Evolutionary conservation across 1,140 invertebrate genomes (phyloP), one percentile per base, ranked within the genome.

Genomic region (Mercenaria mercenaria): DNA sequence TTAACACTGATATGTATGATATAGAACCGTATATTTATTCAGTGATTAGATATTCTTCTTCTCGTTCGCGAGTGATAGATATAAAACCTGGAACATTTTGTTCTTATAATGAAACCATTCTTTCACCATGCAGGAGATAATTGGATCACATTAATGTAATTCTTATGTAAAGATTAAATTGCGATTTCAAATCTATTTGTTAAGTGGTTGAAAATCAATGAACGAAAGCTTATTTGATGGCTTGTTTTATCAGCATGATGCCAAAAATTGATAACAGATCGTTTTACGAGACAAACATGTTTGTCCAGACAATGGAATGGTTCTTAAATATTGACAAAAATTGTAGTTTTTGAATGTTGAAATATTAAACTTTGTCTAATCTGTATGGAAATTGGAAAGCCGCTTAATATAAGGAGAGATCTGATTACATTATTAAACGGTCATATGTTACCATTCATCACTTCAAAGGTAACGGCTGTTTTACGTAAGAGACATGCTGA

Each of bases 231-330:
- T 56, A 32, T 59, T 81, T 81, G 18, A 59, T 59, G 11, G 34
- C 26, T 43, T 43, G 23, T 41, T 67, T 82, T 52, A 82, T 82
- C 80, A 13, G 3, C 34, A 8, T 82, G 59, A 82, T 82, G 80
- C 80, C 56, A 43, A 32, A n/a, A 37, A 32, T 82, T 82, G 80
- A 82, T 82, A 82, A 82, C 80, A 37, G 20, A 64, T 64, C 37
- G 26, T 39, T 43, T 41, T 56, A 41, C 29, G 0, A 56, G 50
- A 80, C 37, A 18, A 56, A 59, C 56, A 41, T 43, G 39, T 82
- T 82, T 50, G 26, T 15, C 56, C 61, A 34, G 56, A 64, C 77
- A 56, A 80, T 80, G 47, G 50, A 6, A 39, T 20, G 69, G 37
- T 47, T 11, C n/a, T 74, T n/a, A 74, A 74, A 41, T 74, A 74